A percentile compares a stretch with the other conserved stretches of the same genome.
Conservation (phyloP, 2,888 invertebrate species). For the Dicycla oo region DNA sequence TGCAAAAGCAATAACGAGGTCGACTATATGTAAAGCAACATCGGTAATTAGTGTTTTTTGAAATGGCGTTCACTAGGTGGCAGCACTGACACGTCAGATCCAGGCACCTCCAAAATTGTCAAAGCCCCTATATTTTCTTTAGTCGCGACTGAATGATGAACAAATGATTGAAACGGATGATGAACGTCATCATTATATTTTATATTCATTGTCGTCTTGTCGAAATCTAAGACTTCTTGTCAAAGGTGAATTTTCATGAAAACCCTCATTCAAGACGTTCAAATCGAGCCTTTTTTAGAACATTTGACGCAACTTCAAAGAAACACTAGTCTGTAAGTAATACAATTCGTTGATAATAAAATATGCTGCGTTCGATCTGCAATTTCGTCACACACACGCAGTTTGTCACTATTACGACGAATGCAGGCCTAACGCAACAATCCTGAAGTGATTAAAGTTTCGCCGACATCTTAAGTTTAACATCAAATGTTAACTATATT, state of each 20-base stretch:
- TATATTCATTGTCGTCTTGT: no score
- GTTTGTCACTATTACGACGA: background rate
- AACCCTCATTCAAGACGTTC: background rate
- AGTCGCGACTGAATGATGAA: no score
- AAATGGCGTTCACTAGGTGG: no score
- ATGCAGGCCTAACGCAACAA: constrained; percentile 8
- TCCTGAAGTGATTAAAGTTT: constrained; percentile 6
- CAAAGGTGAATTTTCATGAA: no score
- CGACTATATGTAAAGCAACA: constrained; percentile 1
- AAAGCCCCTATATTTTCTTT: no score
- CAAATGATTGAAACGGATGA: no score
- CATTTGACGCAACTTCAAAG: background rate
- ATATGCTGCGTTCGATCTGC: constrained; percentile 18
- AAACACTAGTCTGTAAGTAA: constrained; percentile 6
- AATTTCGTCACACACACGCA: background rate
- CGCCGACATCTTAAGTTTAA: constrained; percentile 20
- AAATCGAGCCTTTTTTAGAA: background rate
- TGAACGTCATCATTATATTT: no score
- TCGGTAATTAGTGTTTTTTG: no score
- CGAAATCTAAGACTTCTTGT: no score
- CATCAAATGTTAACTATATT: constrained; percentile 51
- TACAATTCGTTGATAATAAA: constrained; percentile 17
- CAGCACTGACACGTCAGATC: no score
- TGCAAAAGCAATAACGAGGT: background rate
- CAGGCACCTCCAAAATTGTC: no score